Evolutionary conservation across 2,797 vertebrate genomes (phyloP), one percentile per base, ranked within the genome.

Genomic region (Xenops minutus): DNA sequence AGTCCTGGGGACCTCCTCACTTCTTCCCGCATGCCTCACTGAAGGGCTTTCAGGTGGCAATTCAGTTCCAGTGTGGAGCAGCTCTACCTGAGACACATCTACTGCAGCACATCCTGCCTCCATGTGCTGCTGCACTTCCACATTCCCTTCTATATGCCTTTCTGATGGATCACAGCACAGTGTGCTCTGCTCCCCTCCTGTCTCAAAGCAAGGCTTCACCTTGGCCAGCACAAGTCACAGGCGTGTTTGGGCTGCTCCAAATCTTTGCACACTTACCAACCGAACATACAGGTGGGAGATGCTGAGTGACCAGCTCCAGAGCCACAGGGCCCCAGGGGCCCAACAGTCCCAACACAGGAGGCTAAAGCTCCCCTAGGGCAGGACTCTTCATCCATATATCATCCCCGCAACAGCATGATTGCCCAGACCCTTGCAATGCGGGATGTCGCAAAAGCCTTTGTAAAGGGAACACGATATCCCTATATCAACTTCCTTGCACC

Each of bases 141-240:
- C 6, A 0, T 16, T 32, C 15, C 34, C 34, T 63, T 36, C 52
- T 22, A 2, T 4, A 1, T 1, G 19, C 30, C 26, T 41, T 27
- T 12, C 6, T 30, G 29, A 44, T 21, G 69, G n/a, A 44, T 7
- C 0, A 7, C 17, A 26, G 17, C 49, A 39, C 36, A 27, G n/a
- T 1, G 1, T 7, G 54, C 18, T 5, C 58, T 26, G 64, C 58
- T 37, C 17, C 21, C 9, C 14, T 87, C 48, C 15, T 19, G 8
- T 10, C 32, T 37, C 26, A 39, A 51, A 43, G 23, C 18, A 27
- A 49, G 48, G 29, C 52, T 92, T 54, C 13, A 12, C 44, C 63
- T 32, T 48, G 24, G 32, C 32, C 36, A 34, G 58, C 41, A 61
- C 0, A 0, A 0, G 32, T 37, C 46, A 32, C 29, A 24, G 3